Base-by-base conservation (phyloP, 2,797 vertebrate genomes). In the Pangasius mekongensis region DNA sequence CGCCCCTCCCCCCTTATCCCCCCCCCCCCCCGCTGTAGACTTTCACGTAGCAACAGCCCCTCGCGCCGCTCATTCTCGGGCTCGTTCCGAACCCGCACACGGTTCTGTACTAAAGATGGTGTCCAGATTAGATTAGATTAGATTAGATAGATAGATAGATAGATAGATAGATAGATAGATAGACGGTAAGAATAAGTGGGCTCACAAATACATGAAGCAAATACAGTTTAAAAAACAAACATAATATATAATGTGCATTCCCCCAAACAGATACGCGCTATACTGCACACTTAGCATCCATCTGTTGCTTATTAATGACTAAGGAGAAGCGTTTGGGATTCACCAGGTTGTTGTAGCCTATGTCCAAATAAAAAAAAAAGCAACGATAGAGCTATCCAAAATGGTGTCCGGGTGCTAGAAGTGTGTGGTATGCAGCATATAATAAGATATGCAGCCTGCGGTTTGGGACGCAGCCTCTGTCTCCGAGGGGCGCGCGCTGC, bases 1-100 rank as follows among this genome's bases (percentile, higher is more conserved):
- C 89, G 92, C 89, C 84, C 87, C 87, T 7, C 47, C 73, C 67
- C 89, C 88, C 78, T 54, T 86, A 86, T 87, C n/a, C 81, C 89
- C 90, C 86, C 87, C 39, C 39, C 39, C 89, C 89, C 86, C 87
- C 85, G 71, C 84, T 76, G 64, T 76, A 86, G 87, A 87, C 87
- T 60, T 90, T 81, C 84, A 49, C 84, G 69, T 87, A 89, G 88
- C 84, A 88, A 85, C 89, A 85, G 84, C 82, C 86, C 73, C 67
- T 88, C 86, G 60, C 36, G 66, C 74, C 4, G 69, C 43, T 84
- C 78, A 33, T 22, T 80, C 39, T 52, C 36, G 18, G 18, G 43
- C 24, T 76, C 8, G 56, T 8, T 74, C 54, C 54, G 27, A 60
- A 18, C 20, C 67, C 24, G 24, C 36, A 60, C 30, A 47, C 24